Base-by-base conservation (phyloP, 2,797 vertebrate species). In the Anas flavirostris region DNA sequence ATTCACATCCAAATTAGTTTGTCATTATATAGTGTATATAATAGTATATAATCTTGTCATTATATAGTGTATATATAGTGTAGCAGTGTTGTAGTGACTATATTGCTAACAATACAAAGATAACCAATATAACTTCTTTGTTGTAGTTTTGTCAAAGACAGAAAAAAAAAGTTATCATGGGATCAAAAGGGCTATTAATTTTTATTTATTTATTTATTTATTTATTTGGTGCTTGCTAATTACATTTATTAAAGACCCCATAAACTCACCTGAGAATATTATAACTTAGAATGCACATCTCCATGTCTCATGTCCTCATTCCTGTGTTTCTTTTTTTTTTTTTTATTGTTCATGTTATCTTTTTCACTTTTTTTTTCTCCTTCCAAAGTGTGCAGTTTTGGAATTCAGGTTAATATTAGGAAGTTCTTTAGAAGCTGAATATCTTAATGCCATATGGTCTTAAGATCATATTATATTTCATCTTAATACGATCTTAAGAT, bases 1-100 rank as follows among this genome's bases (percentile, higher is more conserved):
- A 1, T 8, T 1, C 5, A 5, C 11, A 26, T 5, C 1, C 28
- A 37, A 58, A 33, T 9, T 52, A 13, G 48, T 7, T 28, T 85
- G 26, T 25, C 25, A 17, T 69, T 76, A 11, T 6, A 78, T 10
- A 44, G 17, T 18, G 17, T 44, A 44, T 44, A 44, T 41, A 18
- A 78, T 44, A 44, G 17, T 44, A 18, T 44, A 44, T 18, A 44
- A 43, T 43, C 7, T 28, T 85, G 22, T 25, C 22, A 17, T 69
- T 76, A 11, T 6, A 78, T 44, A 44, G 43, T 44, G 17, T 44
- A 44, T 44, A 44, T 41, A 16, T 35, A 53, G 2, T 82, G 1
- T 44, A 58, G 48, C 8, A 37, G 26, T 60, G 5, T 74, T 55
- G 26, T 19, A 55, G 12, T 41, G 25, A 58, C 76, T 73, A 48